Evolutionary conservation across 92 coral and sea anemone species (phyloP), one percentile per base, ranked within the genome.

Genomic region (Chrysogorgia sp.): DNA sequence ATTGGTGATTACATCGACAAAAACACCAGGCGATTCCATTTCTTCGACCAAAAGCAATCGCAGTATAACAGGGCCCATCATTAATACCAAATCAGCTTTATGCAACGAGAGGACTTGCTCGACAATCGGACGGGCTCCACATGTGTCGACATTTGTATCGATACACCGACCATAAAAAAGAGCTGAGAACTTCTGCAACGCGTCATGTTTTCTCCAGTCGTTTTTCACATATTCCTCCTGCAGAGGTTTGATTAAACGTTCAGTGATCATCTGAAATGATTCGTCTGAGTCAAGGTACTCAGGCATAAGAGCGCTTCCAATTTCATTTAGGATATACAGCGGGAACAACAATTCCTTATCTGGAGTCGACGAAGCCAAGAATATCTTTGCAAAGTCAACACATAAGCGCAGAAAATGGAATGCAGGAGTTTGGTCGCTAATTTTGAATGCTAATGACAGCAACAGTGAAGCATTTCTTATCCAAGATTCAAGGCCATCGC

Each of bases 111-210:
- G 82, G 43, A 94, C 90, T 23, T 63, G 84, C 56, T 79, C 55
- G 7, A 92, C 82, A 22, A 94, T 94, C 17, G 63, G 77, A 26
- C 82, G 84, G 69, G 90, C 86, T 21, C 85, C 71, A 34, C 85
- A 83, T 14, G 90, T 87, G 62, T 94, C 98, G 25, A 91, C 96
- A 72, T 91, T 91, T 40, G 96, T 82, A 59, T 91, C 96, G 20
- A 94, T 83, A 56, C 98, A 94, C 34, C 98, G 90, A 32, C 88
- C 96, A 52, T 72, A 94, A 63, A 91, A 87, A 50, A 80, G 66
- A 35, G 86, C 71, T n/a, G 82, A 77, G 75, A 94, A 94, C 68
- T 94, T 84, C 35, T 84, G 83, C 60, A 83, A 20, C 57, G 88
- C 83, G 22, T 67, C 53, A 7, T 76, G 79, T 58, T 86, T 72